Evolutionary conservation across 1,140 invertebrate species (phyloP).

Genomic region (Marisa cornuarietis): DNA sequence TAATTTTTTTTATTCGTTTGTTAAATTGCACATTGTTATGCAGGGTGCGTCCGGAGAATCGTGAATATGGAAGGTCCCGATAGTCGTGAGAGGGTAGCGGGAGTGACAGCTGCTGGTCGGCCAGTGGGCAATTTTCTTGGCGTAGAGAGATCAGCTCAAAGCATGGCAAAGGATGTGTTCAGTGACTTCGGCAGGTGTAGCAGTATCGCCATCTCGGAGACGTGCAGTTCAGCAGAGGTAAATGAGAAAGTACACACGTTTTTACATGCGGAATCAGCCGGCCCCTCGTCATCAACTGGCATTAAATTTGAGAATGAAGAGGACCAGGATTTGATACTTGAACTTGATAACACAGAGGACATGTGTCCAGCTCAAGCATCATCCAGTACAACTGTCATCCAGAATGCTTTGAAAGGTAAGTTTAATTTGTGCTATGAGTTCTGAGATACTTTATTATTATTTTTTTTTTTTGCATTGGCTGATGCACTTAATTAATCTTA

Average conservation of each 20-base stretch:
- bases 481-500: no score
- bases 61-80: slow-evolving; percentile 2
- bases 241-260: slow-evolving; percentile 4
- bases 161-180: not conserved
- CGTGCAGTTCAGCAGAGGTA: slow-evolving; percentile 1
- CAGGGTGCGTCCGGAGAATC: not conserved
- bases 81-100: not conserved
- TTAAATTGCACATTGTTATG: not conserved
- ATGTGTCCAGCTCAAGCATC: slow-evolving; percentile 1
- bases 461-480: no score
- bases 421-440: no score
- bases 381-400: no score
- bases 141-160: slow-evolving; percentile 6
- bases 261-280: not conserved
- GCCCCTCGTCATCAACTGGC: not conserved
- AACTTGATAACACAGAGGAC: not conserved
- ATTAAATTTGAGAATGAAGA: slow-evolving; percentile 3
- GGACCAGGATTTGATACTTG: not conserved
- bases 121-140: slow-evolving; percentile 17
- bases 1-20: not conserved
- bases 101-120: slow-evolving; percentile 12
- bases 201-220: not conserved
- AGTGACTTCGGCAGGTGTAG: not conserved
- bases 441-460: no score
- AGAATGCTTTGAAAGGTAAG: no score